A percentile compares a stretch with the other conserved stretches of the same genome.
These are phyloP conservation scores for Campoletis sonorensis DNA, from an alignment of 1,140 invertebrate species.

Conservation along the genomic window DNA sequence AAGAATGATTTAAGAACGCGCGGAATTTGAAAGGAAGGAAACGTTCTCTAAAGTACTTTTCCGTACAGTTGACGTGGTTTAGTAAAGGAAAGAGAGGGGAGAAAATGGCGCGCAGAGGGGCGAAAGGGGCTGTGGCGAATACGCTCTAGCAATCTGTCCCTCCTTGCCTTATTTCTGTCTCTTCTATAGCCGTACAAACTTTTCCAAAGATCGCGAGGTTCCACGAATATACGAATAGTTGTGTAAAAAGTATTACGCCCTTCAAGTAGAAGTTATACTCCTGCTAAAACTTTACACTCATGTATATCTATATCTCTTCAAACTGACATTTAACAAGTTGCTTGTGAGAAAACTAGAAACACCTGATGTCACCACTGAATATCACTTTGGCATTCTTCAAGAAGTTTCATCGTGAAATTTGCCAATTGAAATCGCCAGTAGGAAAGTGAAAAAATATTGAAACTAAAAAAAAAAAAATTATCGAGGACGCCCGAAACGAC, in stretches of 20 bases:
- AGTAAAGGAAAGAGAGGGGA: neutral
- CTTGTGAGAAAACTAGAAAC: neutral
- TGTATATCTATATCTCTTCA: neutral
- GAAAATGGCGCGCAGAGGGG: neutral
- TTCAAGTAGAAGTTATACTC: neutral
- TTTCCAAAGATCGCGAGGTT: neutral
- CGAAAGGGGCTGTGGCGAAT: neutral
- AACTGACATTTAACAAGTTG: conserved; percentile 8
- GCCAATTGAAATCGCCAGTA: too few species aligned
- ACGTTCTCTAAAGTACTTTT: conserved; percentile 24
- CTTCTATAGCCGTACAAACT: neutral
- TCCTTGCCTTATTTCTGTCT: conserved; percentile 22
- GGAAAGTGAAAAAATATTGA: too few species aligned
- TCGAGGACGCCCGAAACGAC: too few species aligned
- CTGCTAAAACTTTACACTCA: neutral
- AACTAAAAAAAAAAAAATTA: too few species aligned
- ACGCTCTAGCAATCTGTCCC: conserved; percentile 1
- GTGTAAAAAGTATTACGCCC: conserved; percentile 14
- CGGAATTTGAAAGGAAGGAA: conserved; percentile 28
- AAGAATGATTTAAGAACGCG: conserved; percentile 31
- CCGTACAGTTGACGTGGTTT: conserved; percentile 11
- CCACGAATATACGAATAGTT: conserved; percentile 4
- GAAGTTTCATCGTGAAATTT: neutral
- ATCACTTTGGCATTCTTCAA: neutral
- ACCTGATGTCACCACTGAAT: conserved; percentile 1